A percentile compares a stretch with the other conserved stretches of the same genome.
phyloP scores from a whole-genome alignment of 2,113 vertebrate species.

The Podarcis muralis region DNA sequence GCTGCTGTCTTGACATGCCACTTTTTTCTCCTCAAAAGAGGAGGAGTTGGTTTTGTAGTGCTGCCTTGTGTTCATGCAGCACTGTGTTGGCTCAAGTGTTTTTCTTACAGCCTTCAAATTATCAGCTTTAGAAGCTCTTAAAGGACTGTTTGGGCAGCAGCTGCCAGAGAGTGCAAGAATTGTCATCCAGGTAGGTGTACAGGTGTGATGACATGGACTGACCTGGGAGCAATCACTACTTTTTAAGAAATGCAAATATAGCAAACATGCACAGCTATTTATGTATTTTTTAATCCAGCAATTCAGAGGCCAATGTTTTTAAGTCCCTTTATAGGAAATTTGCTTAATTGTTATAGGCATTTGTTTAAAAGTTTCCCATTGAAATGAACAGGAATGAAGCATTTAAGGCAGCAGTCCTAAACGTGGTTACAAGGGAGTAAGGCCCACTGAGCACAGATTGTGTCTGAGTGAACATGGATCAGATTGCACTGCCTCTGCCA shows the following conservation, averaged over 20 bases:
- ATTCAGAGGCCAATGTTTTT: background rate
- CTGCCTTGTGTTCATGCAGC: background rate
- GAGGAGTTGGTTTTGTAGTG: background rate
- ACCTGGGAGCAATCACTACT: background rate
- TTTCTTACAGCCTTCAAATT: background rate
- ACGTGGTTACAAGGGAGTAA: background rate
- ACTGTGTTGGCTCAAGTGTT: background rate
- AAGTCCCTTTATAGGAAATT: background rate
- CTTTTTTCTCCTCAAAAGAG: background rate
- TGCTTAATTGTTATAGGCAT: background rate
- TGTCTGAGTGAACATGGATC: background rate
- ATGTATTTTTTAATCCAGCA: no score
- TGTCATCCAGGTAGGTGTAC: background rate
- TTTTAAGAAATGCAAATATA: background rate
- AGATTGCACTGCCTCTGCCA: background rate
- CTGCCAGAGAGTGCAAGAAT: background rate
- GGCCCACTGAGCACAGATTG: background rate
- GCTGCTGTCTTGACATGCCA: background rate
- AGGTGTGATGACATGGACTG: background rate
- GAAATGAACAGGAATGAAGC: background rate
- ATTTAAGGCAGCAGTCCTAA: background rate
- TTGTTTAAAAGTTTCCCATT: background rate
- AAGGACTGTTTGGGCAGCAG: background rate
- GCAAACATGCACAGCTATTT: background rate
- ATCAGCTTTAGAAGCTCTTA: background rate